phyloP scores from a whole-genome alignment of 1,140 invertebrate genomes.

The Tetranychus urticae region DNA sequence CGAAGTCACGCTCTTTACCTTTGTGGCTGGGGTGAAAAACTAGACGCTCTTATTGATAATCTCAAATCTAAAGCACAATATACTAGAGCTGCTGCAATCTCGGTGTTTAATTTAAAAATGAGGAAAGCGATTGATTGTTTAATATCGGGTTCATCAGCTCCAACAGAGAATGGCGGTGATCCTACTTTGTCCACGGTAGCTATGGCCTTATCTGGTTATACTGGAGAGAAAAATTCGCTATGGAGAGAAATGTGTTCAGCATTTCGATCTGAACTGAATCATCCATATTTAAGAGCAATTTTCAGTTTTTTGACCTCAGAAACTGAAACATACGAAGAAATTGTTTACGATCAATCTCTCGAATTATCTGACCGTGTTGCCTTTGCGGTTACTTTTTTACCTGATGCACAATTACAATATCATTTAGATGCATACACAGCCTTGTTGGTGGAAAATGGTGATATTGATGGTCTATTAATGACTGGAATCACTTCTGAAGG shows the following conservation, averaged over 20 bases:
- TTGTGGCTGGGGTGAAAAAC: not conserved
- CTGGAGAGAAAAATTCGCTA: conserved; percentile 30
- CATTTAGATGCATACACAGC: conserved; percentile 45
- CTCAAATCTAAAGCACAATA: conserved; percentile 22
- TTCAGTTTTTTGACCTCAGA: conserved; percentile 72
- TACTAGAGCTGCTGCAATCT: conserved; percentile 63
- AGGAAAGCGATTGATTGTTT: conserved; percentile 59
- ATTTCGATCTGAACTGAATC: conserved; percentile 40
- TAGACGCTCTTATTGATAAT: not conserved
- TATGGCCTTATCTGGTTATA: conserved; percentile 55
- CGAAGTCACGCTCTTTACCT: not conserved
- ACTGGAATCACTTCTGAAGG: conserved; percentile 34
- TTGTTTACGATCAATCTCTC: conserved; percentile 55
- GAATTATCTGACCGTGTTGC: conserved; percentile 65
- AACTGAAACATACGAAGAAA: conserved; percentile 37
- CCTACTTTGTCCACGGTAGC: conserved; percentile 35
- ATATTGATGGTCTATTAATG: conserved; percentile 59
- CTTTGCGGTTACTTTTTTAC: conserved; percentile 72
- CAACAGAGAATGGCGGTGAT: conserved; percentile 8
- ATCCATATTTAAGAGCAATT: conserved; percentile 71
- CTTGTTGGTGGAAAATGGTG: conserved; percentile 43
- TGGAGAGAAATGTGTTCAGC: conserved; percentile 53
- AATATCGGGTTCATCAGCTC: conserved; percentile 28
- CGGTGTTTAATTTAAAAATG: conserved; percentile 66
- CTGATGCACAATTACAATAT: conserved; percentile 43